Percentiles rank a stretch among this genome's conserved stretches.
Conservation (phyloP, 2,888 invertebrate genomes). For the Seira ritae region DNA sequence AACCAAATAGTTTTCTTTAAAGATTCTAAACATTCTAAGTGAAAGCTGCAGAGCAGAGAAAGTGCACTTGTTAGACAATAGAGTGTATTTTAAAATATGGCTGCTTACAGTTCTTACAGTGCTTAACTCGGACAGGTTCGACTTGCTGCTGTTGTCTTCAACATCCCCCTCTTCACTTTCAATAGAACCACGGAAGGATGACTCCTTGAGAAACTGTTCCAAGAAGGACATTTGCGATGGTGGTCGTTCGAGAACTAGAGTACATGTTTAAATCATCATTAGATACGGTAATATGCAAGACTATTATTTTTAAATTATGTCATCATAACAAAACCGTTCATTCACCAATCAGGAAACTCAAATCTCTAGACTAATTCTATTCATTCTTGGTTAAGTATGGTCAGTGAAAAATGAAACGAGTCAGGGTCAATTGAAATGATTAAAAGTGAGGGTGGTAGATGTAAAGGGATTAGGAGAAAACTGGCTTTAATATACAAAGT, state of each 20-base stretch:
- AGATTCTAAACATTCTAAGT: neutral
- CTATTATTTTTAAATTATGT: too few relatives aligned
- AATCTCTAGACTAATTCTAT: neutral
- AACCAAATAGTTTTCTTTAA: too few relatives aligned
- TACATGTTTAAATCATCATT: slow-evolving; percentile 64
- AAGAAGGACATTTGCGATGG: slow-evolving; percentile 94
- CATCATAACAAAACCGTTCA: neutral
- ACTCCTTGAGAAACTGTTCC: slow-evolving; percentile 92
- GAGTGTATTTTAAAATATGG: neutral
- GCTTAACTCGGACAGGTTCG: slow-evolving; percentile 88
- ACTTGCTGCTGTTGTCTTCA: slow-evolving; percentile 89
- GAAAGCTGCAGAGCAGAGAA: neutral
- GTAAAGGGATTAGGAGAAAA: too few relatives aligned
- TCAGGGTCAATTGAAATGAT: neutral
- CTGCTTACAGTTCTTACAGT: slow-evolving; percentile 79
- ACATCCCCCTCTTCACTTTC: slow-evolving; percentile 85
- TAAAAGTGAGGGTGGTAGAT: too few relatives aligned
- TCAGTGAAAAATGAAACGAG: neutral
- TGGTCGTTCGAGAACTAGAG: slow-evolving; percentile 90
- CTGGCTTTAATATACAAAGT: too few relatives aligned
- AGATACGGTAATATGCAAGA: too few relatives aligned
- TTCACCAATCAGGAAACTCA: neutral
- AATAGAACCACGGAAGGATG: slow-evolving; percentile 78
- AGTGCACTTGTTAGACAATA: neutral
- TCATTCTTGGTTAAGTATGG: neutral